These are phyloP conservation scores for Macrostomum cliftonense DNA, from an alignment of 2,888 invertebrate genomes.

Conservation along the genomic window DNA sequence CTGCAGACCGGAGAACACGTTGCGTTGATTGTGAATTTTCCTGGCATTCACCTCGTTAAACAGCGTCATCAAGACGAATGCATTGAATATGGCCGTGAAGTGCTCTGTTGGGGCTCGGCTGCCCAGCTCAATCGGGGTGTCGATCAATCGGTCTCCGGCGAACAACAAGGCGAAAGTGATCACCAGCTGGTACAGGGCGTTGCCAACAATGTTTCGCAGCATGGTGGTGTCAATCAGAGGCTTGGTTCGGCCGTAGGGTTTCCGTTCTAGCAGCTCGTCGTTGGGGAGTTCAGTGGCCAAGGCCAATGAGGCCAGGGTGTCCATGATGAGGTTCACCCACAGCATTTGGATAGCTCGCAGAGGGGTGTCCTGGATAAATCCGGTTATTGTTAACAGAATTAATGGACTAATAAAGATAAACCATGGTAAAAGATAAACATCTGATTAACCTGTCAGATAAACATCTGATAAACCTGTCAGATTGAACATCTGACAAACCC, in stretches of 20 bases:
- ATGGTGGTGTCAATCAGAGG: conserved; percentile 89
- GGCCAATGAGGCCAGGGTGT: conserved; percentile 86
- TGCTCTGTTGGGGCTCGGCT: conserved; percentile 40
- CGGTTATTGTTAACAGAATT: background rate
- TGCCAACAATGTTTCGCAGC: conserved; percentile 97
- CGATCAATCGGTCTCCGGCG: conserved; percentile 47
- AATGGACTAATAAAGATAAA: no score
- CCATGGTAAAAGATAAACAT: no score
- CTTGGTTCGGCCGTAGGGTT: conserved; percentile 92
- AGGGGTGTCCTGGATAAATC: conserved; percentile 64
- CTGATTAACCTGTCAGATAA: no score
- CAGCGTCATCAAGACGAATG: conserved; percentile 98
- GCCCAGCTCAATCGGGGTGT: background rate
- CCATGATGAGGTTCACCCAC: conserved; percentile 98
- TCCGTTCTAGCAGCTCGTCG: conserved; percentile 68
- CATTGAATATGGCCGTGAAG: conserved; percentile 97
- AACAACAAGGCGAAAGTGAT: conserved; percentile 84
- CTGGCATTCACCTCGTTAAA: conserved; percentile 99
- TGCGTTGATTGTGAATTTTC: conserved; percentile 96
- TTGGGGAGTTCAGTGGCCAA: conserved; percentile 91
- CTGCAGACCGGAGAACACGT: conserved; percentile 86
- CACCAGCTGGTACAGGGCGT: conserved; percentile 79
- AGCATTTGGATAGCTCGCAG: conserved; percentile 97
- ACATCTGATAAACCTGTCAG: no score
- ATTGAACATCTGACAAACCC: no score